phyloP scores from a whole-genome alignment of 2,888 invertebrate genomes.

The Tetanocera ferruginea region DNA sequence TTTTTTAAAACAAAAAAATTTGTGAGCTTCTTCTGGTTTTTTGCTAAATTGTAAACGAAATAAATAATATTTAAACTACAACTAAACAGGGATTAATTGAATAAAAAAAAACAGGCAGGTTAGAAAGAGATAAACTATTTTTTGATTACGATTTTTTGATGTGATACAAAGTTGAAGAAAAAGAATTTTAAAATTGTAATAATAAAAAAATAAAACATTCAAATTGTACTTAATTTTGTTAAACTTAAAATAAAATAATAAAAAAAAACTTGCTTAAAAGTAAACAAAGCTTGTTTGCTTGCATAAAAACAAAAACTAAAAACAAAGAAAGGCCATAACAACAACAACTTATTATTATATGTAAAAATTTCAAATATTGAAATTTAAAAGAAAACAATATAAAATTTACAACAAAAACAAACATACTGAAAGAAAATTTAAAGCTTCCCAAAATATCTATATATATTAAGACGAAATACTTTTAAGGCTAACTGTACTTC shows the following conservation, averaged over 20 bases:
- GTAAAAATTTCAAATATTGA: slow-evolving; percentile 51
- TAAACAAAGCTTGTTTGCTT: slow-evolving; percentile 41
- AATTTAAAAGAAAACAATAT: slow-evolving; percentile 42
- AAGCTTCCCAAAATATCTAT: slow-evolving; percentile 32
- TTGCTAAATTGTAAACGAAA: slow-evolving; percentile 24
- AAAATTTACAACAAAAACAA: slow-evolving; percentile 37
- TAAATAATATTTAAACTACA: slow-evolving; percentile 22
- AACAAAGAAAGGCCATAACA: too few relatives aligned
- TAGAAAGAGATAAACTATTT: slow-evolving; percentile 45
- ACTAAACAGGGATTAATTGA: slow-evolving; percentile 31
- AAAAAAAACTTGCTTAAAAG: background rate
- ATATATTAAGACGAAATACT: background rate
- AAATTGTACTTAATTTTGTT: slow-evolving; percentile 28
- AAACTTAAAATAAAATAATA: slow-evolving; percentile 25
- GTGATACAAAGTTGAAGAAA: slow-evolving; percentile 27
- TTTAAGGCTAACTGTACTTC: slow-evolving; percentile 35
- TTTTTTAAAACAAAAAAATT: slow-evolving; percentile 15
- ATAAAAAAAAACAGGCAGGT: slow-evolving; percentile 25
- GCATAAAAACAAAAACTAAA: too few relatives aligned
- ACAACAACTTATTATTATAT: slow-evolving; percentile 35
- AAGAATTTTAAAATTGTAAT: background rate
- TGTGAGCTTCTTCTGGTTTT: slow-evolving; percentile 36
- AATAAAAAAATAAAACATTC: background rate
- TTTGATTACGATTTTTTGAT: slow-evolving; percentile 50
- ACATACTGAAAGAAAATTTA: slow-evolving; percentile 15